These are phyloP conservation scores for Chaenogobius annularis DNA, from an alignment of 2,113 vertebrate genomes.

Conservation along the genomic window DNA sequence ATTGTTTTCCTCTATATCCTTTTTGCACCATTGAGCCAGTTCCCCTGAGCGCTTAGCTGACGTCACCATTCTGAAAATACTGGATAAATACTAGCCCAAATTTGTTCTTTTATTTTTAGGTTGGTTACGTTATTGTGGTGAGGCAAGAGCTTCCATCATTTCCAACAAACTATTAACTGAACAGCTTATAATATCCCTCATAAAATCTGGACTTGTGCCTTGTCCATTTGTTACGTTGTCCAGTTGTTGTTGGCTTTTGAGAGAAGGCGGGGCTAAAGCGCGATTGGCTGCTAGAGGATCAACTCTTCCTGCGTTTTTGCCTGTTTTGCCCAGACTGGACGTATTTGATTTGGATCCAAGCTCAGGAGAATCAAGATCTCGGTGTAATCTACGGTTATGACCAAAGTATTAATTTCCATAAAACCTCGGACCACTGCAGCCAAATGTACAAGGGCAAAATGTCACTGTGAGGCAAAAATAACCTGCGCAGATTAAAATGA, in stretches of 20 bases:
- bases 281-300: conserved; percentile 42
- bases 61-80: conserved; percentile 37
- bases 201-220: conserved; percentile 1
- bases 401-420: conserved; percentile 58
- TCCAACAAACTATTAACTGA: not conserved
- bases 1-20: too few relatives aligned
- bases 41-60: conserved; percentile 12
- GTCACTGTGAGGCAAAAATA: conserved; percentile 11
- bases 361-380: conserved; percentile 59
- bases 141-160: conserved; percentile 30
- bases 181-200: conserved; percentile 34
- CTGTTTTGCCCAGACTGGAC: conserved; percentile 21
- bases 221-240: not conserved
- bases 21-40: not conserved
- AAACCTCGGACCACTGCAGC: conserved; percentile 37
- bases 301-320: conserved; percentile 1
- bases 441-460: conserved; percentile 32
- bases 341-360: conserved; percentile 61
- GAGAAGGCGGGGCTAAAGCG: conserved; percentile 16
- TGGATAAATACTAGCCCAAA: conserved; percentile 22
- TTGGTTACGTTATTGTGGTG: conserved; percentile 44
- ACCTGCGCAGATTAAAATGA: conserved; percentile 1
- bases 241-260: not conserved
- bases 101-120: conserved; percentile 60
- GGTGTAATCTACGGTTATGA: conserved; percentile 47